Conservation (phyloP, 2,797 vertebrate species). For the Gymnodraco acuticeps region DNA sequence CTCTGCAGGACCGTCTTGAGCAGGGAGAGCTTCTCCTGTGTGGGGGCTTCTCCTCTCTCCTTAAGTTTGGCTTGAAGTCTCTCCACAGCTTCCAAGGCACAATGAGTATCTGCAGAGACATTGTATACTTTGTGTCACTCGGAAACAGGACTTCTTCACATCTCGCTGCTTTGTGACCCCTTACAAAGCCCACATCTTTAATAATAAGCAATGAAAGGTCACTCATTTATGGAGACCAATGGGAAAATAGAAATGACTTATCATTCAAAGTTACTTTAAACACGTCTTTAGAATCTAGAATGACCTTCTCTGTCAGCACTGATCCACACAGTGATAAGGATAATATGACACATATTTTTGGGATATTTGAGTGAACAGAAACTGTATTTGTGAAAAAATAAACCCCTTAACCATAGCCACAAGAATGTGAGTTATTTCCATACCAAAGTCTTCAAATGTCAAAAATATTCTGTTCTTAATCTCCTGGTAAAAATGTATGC, state of each 20-base stretch:
- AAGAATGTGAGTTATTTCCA: neutral
- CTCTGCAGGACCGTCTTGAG: constrained; percentile 94
- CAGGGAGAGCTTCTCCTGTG: constrained; percentile 91
- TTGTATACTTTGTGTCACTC: constrained; percentile 27
- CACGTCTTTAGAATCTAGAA: constrained; percentile 2
- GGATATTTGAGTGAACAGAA: neutral
- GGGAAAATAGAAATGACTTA: constrained; percentile 5
- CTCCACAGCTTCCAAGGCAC: constrained; percentile 93
- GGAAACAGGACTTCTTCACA: constrained; percentile 21
- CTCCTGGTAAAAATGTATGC: neutral
- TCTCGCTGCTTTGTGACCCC: constrained; percentile 26
- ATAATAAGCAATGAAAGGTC: constrained; percentile 31
- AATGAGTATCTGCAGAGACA: constrained; percentile 86
- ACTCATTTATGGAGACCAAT: neutral
- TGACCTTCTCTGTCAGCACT: neutral
- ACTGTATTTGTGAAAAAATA: neutral
- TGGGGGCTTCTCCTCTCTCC: constrained; percentile 89
- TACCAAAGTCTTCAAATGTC: neutral
- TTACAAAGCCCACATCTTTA: constrained; percentile 16
- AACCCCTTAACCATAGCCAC: constrained; percentile 4
- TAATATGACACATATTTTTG: constrained; percentile 3
- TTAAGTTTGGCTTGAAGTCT: constrained; percentile 92
- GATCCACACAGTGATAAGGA: constrained; percentile 12
- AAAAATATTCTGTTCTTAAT: neutral
- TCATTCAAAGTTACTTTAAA: constrained; percentile 3